Conservation (phyloP, 2,797 vertebrate species). For the Todus mexicanus region DNA sequence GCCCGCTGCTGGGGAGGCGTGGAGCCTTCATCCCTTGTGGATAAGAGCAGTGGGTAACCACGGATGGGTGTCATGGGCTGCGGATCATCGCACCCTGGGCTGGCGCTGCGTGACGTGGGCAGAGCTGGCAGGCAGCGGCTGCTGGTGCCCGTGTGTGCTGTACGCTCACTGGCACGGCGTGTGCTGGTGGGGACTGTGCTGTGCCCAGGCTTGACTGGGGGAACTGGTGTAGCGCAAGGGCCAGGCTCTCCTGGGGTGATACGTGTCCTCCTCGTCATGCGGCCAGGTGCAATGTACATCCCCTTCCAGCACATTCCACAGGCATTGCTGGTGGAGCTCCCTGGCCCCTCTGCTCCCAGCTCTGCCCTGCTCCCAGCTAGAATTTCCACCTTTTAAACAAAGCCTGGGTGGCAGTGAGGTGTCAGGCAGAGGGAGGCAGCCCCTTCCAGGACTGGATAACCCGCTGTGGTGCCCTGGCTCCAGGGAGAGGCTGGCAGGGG, state of each 20-base stretch:
- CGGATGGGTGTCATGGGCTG: fast-evolving
- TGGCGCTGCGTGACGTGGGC: neutral
- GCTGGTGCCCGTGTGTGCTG: fast-evolving
- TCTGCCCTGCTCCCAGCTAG: neutral
- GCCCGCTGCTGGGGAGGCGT: neutral
- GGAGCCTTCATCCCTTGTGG: fast-evolving
- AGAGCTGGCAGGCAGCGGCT: neutral
- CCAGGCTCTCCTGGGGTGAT: neutral
- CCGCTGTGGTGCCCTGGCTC: fast-evolving
- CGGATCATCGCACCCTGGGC: fast-evolving
- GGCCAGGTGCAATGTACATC: fast-evolving
- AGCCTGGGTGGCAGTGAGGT: neutral
- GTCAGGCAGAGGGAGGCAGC: neutral
- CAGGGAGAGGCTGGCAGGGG: neutral
- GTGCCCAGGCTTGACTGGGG: fast-evolving
- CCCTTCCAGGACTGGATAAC: neutral
- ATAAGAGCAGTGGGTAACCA: neutral
- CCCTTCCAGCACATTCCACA: fast-evolving
- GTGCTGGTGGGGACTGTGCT: fast-evolving
- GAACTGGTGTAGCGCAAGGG: fast-evolving
- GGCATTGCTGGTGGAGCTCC: neutral
- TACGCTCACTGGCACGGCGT: fast-evolving
- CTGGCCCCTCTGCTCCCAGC: fast-evolving
- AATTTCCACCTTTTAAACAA: neutral
- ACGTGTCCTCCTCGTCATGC: fast-evolving